Base-by-base conservation (phyloP, 2,113 vertebrate species). In the Semnornis frantzii region DNA sequence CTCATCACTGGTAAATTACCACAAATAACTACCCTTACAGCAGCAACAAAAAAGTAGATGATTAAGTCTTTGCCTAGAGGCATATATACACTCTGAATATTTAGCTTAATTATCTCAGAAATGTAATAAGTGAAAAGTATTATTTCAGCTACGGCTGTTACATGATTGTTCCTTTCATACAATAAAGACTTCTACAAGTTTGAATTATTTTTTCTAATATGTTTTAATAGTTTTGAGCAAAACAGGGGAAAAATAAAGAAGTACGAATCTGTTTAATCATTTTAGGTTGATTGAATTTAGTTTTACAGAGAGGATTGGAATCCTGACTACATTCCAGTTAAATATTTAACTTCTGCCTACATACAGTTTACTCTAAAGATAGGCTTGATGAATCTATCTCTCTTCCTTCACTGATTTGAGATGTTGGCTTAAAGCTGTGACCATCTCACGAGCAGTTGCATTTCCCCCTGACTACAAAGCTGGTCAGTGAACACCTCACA, bases 51-150 rank as follows among this genome's bases (percentile, higher is more conserved):
- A 87, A 90, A 92, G 21, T 20, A 94, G 25, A 88, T 85, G 46
- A 65, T 91, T 58, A 93, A 93, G 85, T 85, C 79, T 93, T 96
- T 96, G 84, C 82, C 90, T 85, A 70, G 66, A 86, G 71, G 74
- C 46, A 71, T 37, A 74, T 59, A 72, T 62, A 65, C n/a, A 71
- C 52, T 62, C 60, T 85, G 87, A 90, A 90, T 92, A 96, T 95
- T 96, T 94, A 84, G 75, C 78, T 95, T 95, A 94, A 94, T 97
- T 89, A 84, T 93, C 62, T 93, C 71, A 93, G 64, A 87, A 88
- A 94, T 57, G 64, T 82, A 42, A 4, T 91, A 93, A 85, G 33
- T 89, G 42, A 50, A 39, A 94, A 91, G 82, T 66, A 85, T 72
- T 76, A n/a, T 85, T 71, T 65, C 63, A 72, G 54, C n/a, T 73